Evolutionary conservation across 2,888 invertebrate species (phyloP).

Genomic region (Dynastes maya): DNA sequence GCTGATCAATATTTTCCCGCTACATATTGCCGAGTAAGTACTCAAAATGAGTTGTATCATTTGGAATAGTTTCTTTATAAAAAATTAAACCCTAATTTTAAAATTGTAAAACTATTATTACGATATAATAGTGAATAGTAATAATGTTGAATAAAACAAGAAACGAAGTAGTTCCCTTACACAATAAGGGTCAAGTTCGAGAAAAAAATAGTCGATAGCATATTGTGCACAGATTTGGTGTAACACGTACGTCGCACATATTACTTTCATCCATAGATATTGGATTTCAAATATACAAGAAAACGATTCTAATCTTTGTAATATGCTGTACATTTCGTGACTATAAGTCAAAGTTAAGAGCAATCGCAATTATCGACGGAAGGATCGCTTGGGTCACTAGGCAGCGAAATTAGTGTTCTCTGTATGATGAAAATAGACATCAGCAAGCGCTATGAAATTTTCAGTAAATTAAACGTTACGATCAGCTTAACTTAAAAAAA

Average conservation of each 20-base stretch:
- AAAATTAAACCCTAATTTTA: no score
- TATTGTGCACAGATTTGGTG: slow-evolving; percentile 11
- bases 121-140: not conserved
- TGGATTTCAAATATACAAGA: slow-evolving; percentile 30
- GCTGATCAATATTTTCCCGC: no score
- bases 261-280: slow-evolving; percentile 35
- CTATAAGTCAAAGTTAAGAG: not conserved
- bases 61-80: no score
- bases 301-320: slow-evolving; percentile 10
- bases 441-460: no score
- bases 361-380: not conserved
- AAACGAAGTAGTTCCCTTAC: slow-evolving; percentile 3
- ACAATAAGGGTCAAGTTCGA: slow-evolving; percentile 2
- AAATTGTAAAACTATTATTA: no score
- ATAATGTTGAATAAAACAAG: not conserved
- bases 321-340: not conserved
- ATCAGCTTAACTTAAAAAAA: no score
- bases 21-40: no score
- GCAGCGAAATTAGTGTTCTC: not conserved
- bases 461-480: no score
- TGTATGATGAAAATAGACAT: not conserved
- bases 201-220: slow-evolving; percentile 21
- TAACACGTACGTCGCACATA: slow-evolving; percentile 34
- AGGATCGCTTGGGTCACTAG: not conserved
- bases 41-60: no score